Percentiles rank a stretch among this genome's conserved stretches.
Evolutionary conservation across 2,888 invertebrate species (phyloP).

Genomic region (Aleiodes leptofemur): DNA sequence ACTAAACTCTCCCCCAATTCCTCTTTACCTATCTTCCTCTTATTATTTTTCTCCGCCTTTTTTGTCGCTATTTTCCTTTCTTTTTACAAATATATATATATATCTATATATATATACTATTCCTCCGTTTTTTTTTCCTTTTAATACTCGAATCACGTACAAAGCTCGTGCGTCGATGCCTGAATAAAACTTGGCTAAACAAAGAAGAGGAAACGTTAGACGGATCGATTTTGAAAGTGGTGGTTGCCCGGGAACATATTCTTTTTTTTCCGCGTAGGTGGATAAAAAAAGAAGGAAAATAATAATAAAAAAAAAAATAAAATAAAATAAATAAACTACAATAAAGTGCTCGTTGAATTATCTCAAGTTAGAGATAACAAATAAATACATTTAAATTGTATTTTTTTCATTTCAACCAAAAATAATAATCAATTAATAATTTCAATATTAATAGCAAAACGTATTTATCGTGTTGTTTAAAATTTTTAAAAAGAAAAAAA

Average conservation of each 20-base stretch:
- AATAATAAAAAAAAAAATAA: neutral
- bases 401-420: neutral
- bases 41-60: slow-evolving; percentile 7
- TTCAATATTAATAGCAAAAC: neutral
- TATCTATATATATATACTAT: slow-evolving; percentile 4
- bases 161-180: slow-evolving; percentile 39
- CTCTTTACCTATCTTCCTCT: slow-evolving; percentile 46
- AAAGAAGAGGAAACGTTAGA: slow-evolving; percentile 31
- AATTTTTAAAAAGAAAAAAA: slow-evolving; percentile 5
- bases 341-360: slow-evolving; percentile 4
- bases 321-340: neutral
- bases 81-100: too few species aligned
- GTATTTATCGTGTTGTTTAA: neutral
- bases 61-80: neutral
- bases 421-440: neutral
- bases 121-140: slow-evolving; percentile 24
- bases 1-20: neutral
- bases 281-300: slow-evolving; percentile 12
- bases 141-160: slow-evolving; percentile 45
- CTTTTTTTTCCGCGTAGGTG: slow-evolving; percentile 29
- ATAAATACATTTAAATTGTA: too few species aligned
- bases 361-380: too few species aligned
- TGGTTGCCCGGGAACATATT: slow-evolving; percentile 30
- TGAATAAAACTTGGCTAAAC: slow-evolving; percentile 34
- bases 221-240: slow-evolving; percentile 41